A percentile compares a stretch with the other conserved stretches of the same genome.
These are phyloP conservation scores for Miniopterus natalensis DNA, from an alignment of 2,113 vertebrate genomes.

Conservation along the genomic window DNA sequence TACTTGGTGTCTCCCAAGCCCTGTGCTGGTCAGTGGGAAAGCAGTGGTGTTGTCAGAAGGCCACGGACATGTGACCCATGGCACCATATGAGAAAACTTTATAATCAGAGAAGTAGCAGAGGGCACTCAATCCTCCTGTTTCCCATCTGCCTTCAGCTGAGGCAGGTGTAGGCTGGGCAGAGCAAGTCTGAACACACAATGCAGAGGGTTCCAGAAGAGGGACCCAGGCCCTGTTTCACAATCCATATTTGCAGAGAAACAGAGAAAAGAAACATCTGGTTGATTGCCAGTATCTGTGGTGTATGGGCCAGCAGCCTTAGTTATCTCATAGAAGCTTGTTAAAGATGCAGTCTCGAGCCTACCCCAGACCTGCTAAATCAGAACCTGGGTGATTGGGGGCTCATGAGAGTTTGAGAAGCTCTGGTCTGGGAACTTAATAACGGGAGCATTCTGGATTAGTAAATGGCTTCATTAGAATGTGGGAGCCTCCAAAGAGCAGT, in stretches of 20 bases:
- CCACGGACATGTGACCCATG: neutral
- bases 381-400: neutral
- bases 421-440: neutral
- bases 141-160: neutral
- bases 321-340: neutral
- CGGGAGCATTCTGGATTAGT: neutral
- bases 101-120: neutral
- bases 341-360: neutral
- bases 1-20: neutral
- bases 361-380: neutral
- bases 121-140: neutral
- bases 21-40: neutral
- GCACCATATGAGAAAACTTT: neutral
- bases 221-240: neutral
- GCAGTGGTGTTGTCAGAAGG: neutral
- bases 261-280: neutral
- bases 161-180: neutral
- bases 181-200: neutral
- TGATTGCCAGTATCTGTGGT: neutral
- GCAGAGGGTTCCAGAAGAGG: neutral
- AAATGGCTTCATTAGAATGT: neutral
- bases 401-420: slow-evolving; percentile 14
- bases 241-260: neutral
- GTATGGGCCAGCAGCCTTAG: neutral
- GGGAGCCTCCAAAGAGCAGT: neutral